A percentile compares a stretch with the other conserved stretches of the same genome.
These are phyloP conservation scores for Columbina picui DNA, from an alignment of 2,113 vertebrate species.

Conservation along the genomic window DNA sequence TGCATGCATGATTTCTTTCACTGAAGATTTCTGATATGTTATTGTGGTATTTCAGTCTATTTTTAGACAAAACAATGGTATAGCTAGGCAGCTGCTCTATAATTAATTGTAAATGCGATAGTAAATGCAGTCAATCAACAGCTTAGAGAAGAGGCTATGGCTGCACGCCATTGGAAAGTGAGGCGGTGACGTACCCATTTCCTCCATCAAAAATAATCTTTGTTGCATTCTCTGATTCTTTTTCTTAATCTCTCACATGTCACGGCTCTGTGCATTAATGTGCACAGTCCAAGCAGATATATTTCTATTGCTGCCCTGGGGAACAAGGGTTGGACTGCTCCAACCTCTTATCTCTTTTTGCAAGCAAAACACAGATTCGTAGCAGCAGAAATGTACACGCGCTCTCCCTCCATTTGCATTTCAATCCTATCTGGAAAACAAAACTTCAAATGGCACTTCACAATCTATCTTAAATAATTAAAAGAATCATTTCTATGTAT, in stretches of 20 bases:
- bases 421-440: background rate
- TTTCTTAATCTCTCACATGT: background rate
- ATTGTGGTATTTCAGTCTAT: background rate
- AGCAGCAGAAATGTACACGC: background rate
- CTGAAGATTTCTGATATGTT: background rate
- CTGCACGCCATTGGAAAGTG: background rate
- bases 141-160: background rate
- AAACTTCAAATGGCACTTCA: background rate
- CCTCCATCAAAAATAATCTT: background rate
- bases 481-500: background rate
- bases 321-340: background rate
- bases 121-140: background rate
- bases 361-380: background rate
- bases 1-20: background rate
- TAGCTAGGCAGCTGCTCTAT: background rate
- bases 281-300: background rate
- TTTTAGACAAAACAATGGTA: background rate
- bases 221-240: background rate
- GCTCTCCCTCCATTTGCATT: background rate
- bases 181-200: rapidly evolving
- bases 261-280: background rate
- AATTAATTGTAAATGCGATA: background rate
- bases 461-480: background rate
- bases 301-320: background rate
- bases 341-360: background rate